phyloP scores from a whole-genome alignment of 2,888 invertebrate genomes.

The Podabrus alpinus region DNA sequence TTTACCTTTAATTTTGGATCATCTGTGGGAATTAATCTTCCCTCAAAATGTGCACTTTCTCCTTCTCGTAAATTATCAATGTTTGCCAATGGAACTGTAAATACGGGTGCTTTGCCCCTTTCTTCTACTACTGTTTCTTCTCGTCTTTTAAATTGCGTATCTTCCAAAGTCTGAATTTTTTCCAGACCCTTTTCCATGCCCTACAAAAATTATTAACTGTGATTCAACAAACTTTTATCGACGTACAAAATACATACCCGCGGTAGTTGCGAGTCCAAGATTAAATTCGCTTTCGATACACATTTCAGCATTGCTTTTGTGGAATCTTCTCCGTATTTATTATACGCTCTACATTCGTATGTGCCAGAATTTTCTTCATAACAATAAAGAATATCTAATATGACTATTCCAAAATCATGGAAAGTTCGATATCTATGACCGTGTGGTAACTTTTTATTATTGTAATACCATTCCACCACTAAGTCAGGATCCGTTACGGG shows the following conservation, averaged over 20 bases:
- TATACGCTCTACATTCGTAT: constrained; percentile 91
- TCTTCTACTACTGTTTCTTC: constrained; percentile 75
- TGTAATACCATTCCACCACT: constrained; percentile 93
- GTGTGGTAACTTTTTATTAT: constrained; percentile 88
- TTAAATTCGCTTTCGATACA: constrained; percentile 85
- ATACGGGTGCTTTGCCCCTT: constrained; percentile 85
- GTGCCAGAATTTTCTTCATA: constrained; percentile 95
- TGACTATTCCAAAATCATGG: constrained; percentile 97
- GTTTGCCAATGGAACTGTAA: constrained; percentile 86
- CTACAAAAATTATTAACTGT: constrained; percentile 50
- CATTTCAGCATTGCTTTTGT: constrained; percentile 86
- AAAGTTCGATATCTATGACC: constrained; percentile 97
- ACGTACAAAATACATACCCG: constrained; percentile 62
- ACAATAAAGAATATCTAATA: constrained; percentile 92
- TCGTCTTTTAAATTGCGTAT: constrained; percentile 78
- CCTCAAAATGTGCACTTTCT: constrained; percentile 90
- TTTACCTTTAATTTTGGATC: constrained; percentile 78
- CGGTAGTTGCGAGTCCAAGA: constrained; percentile 90
- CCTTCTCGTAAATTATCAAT: constrained; percentile 87
- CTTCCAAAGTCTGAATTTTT: constrained; percentile 90
- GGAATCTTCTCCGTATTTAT: constrained; percentile 86
- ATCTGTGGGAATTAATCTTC: constrained; percentile 84
- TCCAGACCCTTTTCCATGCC: constrained; percentile 95
- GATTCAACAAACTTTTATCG: background rate
- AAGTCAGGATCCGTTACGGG: constrained; percentile 95